phyloP scores from a whole-genome alignment of 2,888 invertebrate genomes.

The Mamestra brassicae region DNA sequence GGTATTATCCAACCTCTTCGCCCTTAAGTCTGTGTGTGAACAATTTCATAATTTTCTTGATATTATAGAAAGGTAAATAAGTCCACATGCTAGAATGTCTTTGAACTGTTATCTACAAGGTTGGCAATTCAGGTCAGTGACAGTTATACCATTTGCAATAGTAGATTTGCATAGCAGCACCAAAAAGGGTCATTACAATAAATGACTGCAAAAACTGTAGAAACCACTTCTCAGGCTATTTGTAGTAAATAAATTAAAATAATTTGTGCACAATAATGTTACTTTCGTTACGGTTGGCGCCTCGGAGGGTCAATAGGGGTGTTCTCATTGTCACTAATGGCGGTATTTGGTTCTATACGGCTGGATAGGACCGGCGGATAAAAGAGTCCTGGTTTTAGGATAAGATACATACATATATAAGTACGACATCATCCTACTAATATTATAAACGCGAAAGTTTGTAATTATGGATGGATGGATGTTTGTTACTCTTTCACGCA shows the following conservation, averaged over 20 bases:
- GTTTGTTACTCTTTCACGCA: no score
- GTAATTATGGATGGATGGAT: no score
- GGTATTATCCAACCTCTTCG: no score
- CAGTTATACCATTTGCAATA: slow-evolving; percentile 8
- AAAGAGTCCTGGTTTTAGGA: background rate
- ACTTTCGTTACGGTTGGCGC: slow-evolving; percentile 29
- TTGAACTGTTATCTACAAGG: background rate
- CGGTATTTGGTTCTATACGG: background rate
- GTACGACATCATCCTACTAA: no score
- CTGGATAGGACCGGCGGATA: background rate
- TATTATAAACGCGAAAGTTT: no score
- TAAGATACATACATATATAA: no score
- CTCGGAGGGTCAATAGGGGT: slow-evolving; percentile 14
- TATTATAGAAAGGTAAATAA: no score
- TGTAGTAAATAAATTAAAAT: slow-evolving; percentile 40
- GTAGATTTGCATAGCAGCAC: background rate
- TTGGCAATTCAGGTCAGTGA: slow-evolving; percentile 3
- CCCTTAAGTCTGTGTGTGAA: background rate
- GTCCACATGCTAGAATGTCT: no score
- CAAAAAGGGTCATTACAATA: slow-evolving; percentile 22
- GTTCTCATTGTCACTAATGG: slow-evolving; percentile 19
- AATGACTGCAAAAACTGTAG: slow-evolving; percentile 35
- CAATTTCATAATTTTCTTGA: no score
- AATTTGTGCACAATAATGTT: background rate
- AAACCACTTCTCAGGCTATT: slow-evolving; percentile 18